Percentiles rank a stretch among this genome's conserved stretches.
Conservation (phyloP, 1,140 invertebrate genomes). For the Pristionchus pacificus region DNA sequence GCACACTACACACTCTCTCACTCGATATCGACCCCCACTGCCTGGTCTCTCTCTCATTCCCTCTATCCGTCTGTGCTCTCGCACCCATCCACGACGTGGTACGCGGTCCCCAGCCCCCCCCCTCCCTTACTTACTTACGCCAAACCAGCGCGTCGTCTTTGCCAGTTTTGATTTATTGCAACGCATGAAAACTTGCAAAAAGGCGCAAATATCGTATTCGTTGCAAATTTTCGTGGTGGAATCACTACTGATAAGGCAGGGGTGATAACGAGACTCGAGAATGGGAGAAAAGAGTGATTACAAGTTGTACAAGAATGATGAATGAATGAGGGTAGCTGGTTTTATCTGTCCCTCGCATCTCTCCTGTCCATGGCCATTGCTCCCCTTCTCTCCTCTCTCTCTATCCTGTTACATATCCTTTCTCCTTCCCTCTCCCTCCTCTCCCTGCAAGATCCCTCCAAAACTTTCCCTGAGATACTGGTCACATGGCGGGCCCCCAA, state of each 20-base stretch:
- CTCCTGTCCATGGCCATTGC: conserved; percentile 4
- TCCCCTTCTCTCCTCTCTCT: neutral
- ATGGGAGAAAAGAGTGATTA: too few species aligned
- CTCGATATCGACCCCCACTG: neutral
- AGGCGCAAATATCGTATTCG: neutral
- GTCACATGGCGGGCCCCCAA: too few species aligned
- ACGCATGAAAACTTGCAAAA: neutral
- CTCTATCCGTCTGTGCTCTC: neutral
- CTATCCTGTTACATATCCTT: too few species aligned
- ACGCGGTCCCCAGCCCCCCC: conserved; percentile 8
- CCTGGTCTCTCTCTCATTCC: neutral
- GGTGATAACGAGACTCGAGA: too few species aligned
- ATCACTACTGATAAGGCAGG: too few species aligned
- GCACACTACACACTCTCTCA: neutral
- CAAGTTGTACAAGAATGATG: too few species aligned
- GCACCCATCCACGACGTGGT: conserved; percentile 17
- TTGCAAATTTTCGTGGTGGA: too few species aligned
- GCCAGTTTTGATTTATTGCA: neutral
- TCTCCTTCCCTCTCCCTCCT: too few species aligned
- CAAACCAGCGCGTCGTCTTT: neutral
- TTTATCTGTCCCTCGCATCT: too few species aligned
- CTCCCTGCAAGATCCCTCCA: too few species aligned
- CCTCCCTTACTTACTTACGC: neutral
- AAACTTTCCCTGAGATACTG: too few species aligned
- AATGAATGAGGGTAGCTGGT: too few species aligned